phyloP scores from a whole-genome alignment of 2,888 invertebrate genomes.

The Baccha elongata region DNA sequence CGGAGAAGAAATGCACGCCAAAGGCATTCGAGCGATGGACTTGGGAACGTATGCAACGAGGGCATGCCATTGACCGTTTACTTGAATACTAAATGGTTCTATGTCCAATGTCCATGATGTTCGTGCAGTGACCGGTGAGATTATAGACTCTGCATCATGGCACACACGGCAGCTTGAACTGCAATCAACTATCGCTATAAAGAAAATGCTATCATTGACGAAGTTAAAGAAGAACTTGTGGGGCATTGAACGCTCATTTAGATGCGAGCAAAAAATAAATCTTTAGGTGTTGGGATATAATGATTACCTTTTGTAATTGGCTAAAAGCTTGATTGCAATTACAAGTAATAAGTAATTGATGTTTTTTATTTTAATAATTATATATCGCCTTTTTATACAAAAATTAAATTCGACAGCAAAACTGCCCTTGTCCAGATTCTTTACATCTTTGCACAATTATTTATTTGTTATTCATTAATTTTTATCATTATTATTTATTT shows the following conservation, averaged over 20 bases:
- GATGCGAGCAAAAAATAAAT: not conserved
- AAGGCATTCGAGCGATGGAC: slow-evolving; percentile 9
- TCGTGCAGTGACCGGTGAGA: slow-evolving; percentile 24
- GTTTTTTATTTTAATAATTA: no score
- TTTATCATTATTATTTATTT: no score
- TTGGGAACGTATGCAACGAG: slow-evolving; percentile 36
- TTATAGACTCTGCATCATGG: slow-evolving; percentile 19
- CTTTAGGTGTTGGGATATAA: no score
- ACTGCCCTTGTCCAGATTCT: no score
- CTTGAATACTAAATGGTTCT: slow-evolving; percentile 35
- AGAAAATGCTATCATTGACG: not conserved
- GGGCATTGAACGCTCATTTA: not conserved
- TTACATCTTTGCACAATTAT: no score
- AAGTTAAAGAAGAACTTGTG: not conserved
- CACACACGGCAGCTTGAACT: slow-evolving; percentile 1
- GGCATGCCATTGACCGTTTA: slow-evolving; percentile 54
- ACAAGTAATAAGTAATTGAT: no score
- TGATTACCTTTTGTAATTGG: no score
- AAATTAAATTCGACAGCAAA: no score
- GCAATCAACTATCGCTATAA: slow-evolving; percentile 14
- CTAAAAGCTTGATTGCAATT: no score
- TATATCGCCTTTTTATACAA: no score
- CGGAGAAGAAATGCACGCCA: slow-evolving; percentile 27
- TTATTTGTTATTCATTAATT: no score
- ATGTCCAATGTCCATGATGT: slow-evolving; percentile 38